Evolutionary conservation across 37 sponge, comb jelly and placozoan genomes (phyloP).

Genomic region (Hexactinellida sp.): DNA sequence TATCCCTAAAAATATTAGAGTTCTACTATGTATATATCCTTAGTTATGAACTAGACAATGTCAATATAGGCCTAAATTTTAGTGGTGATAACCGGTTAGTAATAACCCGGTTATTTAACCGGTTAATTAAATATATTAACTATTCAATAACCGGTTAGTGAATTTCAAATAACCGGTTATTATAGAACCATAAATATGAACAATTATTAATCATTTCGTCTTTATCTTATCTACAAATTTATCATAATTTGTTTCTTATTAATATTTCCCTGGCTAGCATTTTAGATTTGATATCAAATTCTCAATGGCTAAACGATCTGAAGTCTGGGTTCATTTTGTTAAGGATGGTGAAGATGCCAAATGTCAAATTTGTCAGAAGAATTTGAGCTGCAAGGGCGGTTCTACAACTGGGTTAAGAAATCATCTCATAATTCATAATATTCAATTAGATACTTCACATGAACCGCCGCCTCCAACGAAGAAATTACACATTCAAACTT

Average conservation of each 20-base stretch:
- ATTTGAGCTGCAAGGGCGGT: background rate
- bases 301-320: background rate
- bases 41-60: no score
- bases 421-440: background rate
- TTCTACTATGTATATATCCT: no score
- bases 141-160: background rate
- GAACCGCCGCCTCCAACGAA: background rate
- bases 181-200: background rate
- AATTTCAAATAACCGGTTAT: background rate
- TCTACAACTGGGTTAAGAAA: background rate
- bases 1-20: no score
- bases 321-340: background rate
- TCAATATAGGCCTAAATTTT: no score
- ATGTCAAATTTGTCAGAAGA: background rate
- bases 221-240: background rate
- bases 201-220: no score
- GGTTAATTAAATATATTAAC: background rate
- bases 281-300: background rate
- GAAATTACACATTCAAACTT: background rate
- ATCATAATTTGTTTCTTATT: background rate
- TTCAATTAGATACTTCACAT: constrained; percentile 15
- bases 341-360: background rate
- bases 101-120: background rate
- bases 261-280: background rate
- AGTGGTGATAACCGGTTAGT: background rate